These are phyloP conservation scores for Mythimna ferrago DNA, from an alignment of 2,888 invertebrate species.

Conservation along the genomic window DNA sequence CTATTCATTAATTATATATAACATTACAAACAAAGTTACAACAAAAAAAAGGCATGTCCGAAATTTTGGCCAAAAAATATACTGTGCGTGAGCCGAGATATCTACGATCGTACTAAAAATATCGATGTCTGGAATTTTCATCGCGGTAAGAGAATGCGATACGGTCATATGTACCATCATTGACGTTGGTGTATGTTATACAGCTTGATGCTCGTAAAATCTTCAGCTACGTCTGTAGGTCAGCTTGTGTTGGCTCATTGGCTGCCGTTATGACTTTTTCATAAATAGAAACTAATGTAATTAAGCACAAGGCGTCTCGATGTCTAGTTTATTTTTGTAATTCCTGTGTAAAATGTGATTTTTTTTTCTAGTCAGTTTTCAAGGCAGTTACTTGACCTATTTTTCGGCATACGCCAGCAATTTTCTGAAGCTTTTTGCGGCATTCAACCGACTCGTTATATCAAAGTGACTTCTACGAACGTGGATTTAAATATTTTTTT, in stretches of 20 bases:
- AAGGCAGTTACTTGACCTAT: slow-evolving; percentile 77
- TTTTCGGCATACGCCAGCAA: slow-evolving; percentile 65
- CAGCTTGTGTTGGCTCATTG: slow-evolving; percentile 69
- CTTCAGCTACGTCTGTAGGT: slow-evolving; percentile 69
- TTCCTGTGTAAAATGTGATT: slow-evolving; percentile 70
- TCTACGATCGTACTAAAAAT: slow-evolving; percentile 76
- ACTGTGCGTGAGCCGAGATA: slow-evolving; percentile 66
- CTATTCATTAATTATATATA: no score
- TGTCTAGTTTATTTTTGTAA: slow-evolving; percentile 76
- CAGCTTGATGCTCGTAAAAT: slow-evolving; percentile 72
- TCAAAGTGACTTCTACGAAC: slow-evolving; percentile 37
- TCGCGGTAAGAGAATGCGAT: slow-evolving; percentile 74
- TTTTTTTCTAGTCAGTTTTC: slow-evolving; percentile 74
- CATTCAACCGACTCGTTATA: slow-evolving; percentile 36
- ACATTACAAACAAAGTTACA: no score
- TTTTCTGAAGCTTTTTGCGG: slow-evolving; percentile 50
- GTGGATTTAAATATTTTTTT: slow-evolving; percentile 19
- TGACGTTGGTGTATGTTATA: slow-evolving; percentile 74
- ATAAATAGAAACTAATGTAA: slow-evolving; percentile 71
- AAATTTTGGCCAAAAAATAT: no score
- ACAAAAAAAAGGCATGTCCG: no score
- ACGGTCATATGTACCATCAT: slow-evolving; percentile 70
- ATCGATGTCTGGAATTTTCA: slow-evolving; percentile 77
- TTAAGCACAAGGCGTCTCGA: slow-evolving; percentile 81
- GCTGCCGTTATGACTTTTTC: slow-evolving; percentile 48